Conservation (phyloP, 2,113 vertebrate species). For the Phasianus colchicus region DNA sequence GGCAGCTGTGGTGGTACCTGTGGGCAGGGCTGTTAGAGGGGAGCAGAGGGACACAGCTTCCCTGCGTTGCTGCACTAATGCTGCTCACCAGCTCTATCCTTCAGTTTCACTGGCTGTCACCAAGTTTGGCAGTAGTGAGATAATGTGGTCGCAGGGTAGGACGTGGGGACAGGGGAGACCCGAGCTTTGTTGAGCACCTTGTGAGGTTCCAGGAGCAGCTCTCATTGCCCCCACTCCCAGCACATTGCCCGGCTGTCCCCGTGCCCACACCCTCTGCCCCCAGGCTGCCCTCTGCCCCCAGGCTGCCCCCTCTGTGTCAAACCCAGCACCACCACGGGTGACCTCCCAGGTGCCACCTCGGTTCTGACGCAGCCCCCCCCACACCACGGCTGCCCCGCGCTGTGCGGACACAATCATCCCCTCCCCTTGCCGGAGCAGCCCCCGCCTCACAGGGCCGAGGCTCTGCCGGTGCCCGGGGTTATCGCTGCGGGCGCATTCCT, state of each 20-base stretch:
- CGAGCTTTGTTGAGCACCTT: fast-evolving
- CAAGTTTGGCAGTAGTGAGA: not conserved
- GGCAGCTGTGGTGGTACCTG: constrained; percentile 51
- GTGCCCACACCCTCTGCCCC: fast-evolving
- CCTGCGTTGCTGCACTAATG: not conserved
- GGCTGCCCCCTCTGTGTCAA: not conserved
- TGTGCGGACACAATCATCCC: not conserved
- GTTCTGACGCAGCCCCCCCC: not conserved
- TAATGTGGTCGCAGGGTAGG: fast-evolving
- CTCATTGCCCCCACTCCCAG: not conserved
- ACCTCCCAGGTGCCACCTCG: not conserved
- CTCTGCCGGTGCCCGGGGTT: not conserved
- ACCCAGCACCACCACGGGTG: not conserved
- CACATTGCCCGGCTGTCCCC: not conserved
- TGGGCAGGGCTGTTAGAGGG: not conserved
- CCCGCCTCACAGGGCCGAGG: not conserved
- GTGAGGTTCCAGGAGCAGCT: not conserved
- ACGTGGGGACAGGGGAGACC: fast-evolving
- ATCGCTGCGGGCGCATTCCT: constrained; percentile 41
- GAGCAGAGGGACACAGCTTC: not conserved
- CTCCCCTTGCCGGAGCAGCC: not conserved
- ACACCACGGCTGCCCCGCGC: not conserved
- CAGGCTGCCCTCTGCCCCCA: too few relatives aligned
- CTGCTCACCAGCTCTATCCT: not conserved
- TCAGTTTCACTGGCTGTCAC: not conserved